phyloP scores from a whole-genome alignment of 1,140 invertebrate genomes.

The Diachasma alloeum region DNA sequence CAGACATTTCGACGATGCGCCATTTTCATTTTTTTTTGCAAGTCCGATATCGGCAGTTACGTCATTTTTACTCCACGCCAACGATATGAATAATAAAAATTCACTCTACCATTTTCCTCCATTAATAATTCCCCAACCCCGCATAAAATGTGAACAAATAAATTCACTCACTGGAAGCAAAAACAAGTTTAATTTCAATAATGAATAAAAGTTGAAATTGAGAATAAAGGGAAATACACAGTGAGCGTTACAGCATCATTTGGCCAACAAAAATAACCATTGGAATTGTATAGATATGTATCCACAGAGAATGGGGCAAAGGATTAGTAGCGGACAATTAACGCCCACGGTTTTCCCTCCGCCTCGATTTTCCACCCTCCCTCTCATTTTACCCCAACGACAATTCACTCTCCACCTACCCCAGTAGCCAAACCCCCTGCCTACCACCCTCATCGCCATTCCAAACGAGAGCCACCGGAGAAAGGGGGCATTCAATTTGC shows the following conservation, averaged over 20 bases:
- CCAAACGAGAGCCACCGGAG: not conserved
- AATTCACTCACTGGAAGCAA: not conserved
- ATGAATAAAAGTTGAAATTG: not conserved
- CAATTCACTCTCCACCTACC: slow-evolving; percentile 36
- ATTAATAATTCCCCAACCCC: too few species aligned
- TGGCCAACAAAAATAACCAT: not conserved
- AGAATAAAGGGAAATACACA: not conserved
- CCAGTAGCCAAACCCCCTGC: not conserved
- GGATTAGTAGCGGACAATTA: slow-evolving; percentile 57
- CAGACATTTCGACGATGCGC: too few species aligned
- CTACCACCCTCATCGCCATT: not conserved
- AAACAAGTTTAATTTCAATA: not conserved
- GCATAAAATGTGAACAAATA: too few species aligned
- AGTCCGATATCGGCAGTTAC: too few species aligned
- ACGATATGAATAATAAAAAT: not conserved
- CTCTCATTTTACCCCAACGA: slow-evolving; percentile 38
- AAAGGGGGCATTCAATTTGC: slow-evolving; percentile 54
- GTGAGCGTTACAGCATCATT: not conserved
- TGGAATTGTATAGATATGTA: not conserved
- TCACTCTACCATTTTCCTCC: too few species aligned
- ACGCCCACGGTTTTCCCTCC: slow-evolving; percentile 40
- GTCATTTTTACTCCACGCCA: not conserved
- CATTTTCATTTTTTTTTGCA: too few species aligned
- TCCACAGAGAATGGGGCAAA: slow-evolving; percentile 24
- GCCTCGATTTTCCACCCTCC: slow-evolving; percentile 36